These are phyloP conservation scores for Plectrocnemia conspersa DNA, from an alignment of 1,140 invertebrate species.

Conservation along the genomic window DNA sequence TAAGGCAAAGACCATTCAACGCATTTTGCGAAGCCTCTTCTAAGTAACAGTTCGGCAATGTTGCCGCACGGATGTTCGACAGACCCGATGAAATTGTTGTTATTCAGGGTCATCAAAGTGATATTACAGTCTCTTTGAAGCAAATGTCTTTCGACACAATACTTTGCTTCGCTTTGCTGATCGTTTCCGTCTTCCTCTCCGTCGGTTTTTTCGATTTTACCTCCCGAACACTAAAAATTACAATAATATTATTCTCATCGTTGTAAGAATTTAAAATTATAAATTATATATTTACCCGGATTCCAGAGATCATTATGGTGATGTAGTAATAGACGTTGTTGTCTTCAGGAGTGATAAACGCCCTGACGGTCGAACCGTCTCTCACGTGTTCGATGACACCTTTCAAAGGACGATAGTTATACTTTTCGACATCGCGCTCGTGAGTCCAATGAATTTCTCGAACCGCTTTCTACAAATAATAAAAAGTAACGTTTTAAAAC, in stretches of 20 bases:
- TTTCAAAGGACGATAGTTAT: slow-evolving; percentile 44
- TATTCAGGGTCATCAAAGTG: slow-evolving; percentile 85
- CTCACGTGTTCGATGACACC: slow-evolving; percentile 93
- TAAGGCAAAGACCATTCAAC: slow-evolving; percentile 96
- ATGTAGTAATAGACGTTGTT: slow-evolving; percentile 69
- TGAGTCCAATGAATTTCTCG: slow-evolving; percentile 80
- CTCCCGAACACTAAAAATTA: slow-evolving; percentile 7
- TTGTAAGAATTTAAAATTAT: no score
- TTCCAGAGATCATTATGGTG: slow-evolving; percentile 91
- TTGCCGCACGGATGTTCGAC: slow-evolving; percentile 90
- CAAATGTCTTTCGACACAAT: slow-evolving; percentile 85
- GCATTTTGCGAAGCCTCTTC: slow-evolving; percentile 90
- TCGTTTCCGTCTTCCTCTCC: slow-evolving; percentile 1
- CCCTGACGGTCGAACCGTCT: slow-evolving; percentile 91
- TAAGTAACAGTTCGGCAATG: slow-evolving; percentile 89
- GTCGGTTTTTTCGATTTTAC: slow-evolving; percentile 7
- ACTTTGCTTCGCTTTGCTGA: slow-evolving; percentile 46
- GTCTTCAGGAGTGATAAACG: slow-evolving; percentile 71
- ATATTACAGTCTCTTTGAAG: slow-evolving; percentile 93
- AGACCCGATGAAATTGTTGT: slow-evolving; percentile 91
- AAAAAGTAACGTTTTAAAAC: slow-evolving; percentile 34
- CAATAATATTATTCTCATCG: background rate
- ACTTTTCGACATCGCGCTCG: slow-evolving; percentile 67
- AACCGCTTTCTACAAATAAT: slow-evolving; percentile 58
- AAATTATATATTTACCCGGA: slow-evolving; percentile 60